Base-by-base conservation (phyloP, 1,140 invertebrate species). In the Oedothorax gibbosus region DNA sequence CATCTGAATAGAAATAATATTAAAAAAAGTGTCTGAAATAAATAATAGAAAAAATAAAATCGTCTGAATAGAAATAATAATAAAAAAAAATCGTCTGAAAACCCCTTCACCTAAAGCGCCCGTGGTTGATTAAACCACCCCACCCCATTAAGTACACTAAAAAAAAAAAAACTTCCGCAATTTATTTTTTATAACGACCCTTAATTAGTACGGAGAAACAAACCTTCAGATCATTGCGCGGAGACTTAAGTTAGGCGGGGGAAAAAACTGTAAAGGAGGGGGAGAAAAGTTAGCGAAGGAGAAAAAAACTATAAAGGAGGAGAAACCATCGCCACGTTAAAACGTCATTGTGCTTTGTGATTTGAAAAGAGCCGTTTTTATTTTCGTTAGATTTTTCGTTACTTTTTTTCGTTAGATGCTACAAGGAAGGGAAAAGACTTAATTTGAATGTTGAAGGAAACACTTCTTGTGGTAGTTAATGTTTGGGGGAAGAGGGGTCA, bases 391-490 rank as follows among this genome's bases (percentile, higher is more conserved):
- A 18, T 69, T 80, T 35, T 80, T 69, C 68, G 64, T 62, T 66
- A n/a, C n/a, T 35, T 35, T 35, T 79, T 79, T 79, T 66, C 77
- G 62, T 71, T 49, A 65, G 57, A 66, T 71, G 66, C 18, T 54
- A 71, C 60, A 68, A 60, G 77, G 65, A 20, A 60, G 66, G 21
- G 53, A 20, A 49, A 71, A 81, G 78, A 81, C 78, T 81, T 81
- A 81, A 81, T 81, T 81, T 81, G 78, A 81, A 81, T 81, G 78
- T 69, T 81, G 78, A 81, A 81, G 78, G 78, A 81, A 81, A 51
- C 78, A 71, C 78, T 81, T 65, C 77, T 50, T 65, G 77, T 21
- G 66, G 78, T 81, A 81, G 65, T 81, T 71, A 81, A 53, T 56
- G 75, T 62, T 77, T 54, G 49, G 21, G 5, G 60, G 21, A 62